These are phyloP conservation scores for Microctenopoma stevenorrisi DNA, from an alignment of 2,797 vertebrate species.

Conservation along the genomic window DNA sequence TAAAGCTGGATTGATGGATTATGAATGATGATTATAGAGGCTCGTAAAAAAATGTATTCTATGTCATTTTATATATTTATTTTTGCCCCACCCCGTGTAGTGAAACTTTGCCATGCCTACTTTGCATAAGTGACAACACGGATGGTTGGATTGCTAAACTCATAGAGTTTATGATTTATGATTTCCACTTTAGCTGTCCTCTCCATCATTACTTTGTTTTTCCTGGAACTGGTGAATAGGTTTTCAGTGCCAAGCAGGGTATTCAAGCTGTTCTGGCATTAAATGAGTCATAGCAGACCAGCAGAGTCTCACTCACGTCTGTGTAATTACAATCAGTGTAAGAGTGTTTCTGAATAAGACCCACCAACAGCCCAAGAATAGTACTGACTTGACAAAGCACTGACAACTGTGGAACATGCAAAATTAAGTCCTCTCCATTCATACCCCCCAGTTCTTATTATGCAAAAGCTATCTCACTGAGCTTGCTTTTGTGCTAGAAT, in stretches of 20 bases:
- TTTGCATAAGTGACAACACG: slow-evolving; percentile 23
- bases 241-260: slow-evolving; percentile 34
- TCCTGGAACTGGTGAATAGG: slow-evolving; percentile 31
- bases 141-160: slow-evolving; percentile 9
- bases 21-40: too few species aligned
- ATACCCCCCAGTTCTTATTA: slow-evolving; percentile 75
- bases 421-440: slow-evolving; percentile 79
- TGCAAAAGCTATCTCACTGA: slow-evolving; percentile 74
- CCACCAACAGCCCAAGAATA: slow-evolving; percentile 66
- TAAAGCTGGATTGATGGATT: too few species aligned
- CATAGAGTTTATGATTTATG: slow-evolving; percentile 27
- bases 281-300: slow-evolving; percentile 59
- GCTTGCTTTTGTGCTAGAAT: slow-evolving; percentile 75
- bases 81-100: neutral
- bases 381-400: slow-evolving; percentile 70
- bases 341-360: slow-evolving; percentile 73
- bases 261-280: slow-evolving; percentile 52
- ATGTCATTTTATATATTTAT: too few species aligned
- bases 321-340: slow-evolving; percentile 80
- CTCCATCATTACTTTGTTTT: slow-evolving; percentile 38
- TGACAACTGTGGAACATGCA: slow-evolving; percentile 77
- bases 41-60: too few species aligned
- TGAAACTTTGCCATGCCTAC: neutral
- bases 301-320: slow-evolving; percentile 67
- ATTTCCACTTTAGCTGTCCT: slow-evolving; percentile 22